phyloP scores from a whole-genome alignment of 2,797 vertebrate species.

The Lepilemur septentrionalis region DNA sequence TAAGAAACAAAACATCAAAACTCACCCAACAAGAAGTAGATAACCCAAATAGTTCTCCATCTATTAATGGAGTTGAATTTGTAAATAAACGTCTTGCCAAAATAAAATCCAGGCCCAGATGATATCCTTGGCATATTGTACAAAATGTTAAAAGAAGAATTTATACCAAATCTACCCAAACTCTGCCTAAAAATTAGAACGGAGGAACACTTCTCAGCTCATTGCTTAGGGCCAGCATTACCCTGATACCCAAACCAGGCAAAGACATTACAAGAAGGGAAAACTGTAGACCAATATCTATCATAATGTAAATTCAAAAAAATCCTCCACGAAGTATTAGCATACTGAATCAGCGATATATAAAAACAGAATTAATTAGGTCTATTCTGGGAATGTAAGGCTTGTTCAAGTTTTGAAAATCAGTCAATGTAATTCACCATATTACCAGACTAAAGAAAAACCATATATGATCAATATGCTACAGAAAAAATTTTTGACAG shows the following conservation, averaged over 20 bases:
- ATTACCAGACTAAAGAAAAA: neutral
- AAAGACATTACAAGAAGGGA: neutral
- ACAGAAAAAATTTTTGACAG: neutral
- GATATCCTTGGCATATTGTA: neutral
- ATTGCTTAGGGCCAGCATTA: neutral
- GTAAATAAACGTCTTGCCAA: neutral
- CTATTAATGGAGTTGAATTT: neutral
- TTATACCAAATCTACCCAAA: neutral
- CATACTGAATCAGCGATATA: neutral
- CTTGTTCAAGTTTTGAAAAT: neutral
- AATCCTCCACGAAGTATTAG: too few relatives aligned
- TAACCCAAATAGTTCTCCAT: neutral
- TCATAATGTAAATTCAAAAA: neutral
- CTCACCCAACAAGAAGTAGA: neutral
- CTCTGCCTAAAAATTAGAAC: neutral
- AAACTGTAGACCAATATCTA: neutral
- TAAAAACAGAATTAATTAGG: neutral
- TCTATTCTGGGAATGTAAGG: neutral
- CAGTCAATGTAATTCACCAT: neutral
- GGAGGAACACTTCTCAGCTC: neutral
- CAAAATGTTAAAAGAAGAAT: neutral
- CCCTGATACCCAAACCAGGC: neutral
- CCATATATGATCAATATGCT: neutral
- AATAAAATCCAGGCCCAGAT: neutral
- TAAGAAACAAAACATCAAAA: neutral